Conservation (phyloP, 1,140 invertebrate species). For the Conus ventricosus region DNA sequence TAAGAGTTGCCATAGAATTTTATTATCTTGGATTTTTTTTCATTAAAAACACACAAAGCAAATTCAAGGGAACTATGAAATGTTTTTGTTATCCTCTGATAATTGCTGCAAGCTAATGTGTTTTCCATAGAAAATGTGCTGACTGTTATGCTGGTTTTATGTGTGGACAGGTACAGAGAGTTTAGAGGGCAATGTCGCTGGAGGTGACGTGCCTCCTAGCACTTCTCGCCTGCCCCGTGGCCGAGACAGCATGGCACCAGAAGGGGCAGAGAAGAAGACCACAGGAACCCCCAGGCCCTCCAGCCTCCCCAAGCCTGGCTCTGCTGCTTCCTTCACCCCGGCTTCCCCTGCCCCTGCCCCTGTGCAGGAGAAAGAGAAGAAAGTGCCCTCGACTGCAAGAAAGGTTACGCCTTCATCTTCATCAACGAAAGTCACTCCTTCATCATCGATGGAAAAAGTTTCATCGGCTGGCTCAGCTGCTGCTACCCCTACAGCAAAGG, state of each 20-base stretch:
- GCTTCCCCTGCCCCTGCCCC: background rate
- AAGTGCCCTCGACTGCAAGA: background rate
- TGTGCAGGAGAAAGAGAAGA: background rate
- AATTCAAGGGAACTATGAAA: too few species aligned
- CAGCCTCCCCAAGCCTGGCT: conserved; percentile 6
- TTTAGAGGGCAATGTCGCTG: conserved; percentile 52
- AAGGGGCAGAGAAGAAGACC: conserved; percentile 36
- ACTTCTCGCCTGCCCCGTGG: conserved; percentile 26
- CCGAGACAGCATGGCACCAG: conserved; percentile 46
- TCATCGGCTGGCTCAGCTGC: background rate
- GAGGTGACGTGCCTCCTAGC: conserved; percentile 48
- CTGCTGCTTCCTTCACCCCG: conserved; percentile 24
- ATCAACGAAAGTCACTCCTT: background rate
- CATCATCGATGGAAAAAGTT: background rate
- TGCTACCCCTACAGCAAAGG: conserved; percentile 10
- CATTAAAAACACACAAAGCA: too few species aligned
- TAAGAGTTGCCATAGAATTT: too few species aligned
- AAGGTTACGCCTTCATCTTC: background rate
- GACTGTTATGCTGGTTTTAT: too few species aligned
- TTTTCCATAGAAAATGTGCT: too few species aligned
- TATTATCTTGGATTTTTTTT: too few species aligned
- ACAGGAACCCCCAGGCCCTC: conserved; percentile 14
- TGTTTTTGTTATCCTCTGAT: too few species aligned
- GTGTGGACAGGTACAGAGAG: conserved; percentile 59
- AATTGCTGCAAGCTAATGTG: too few species aligned